Conservation (phyloP, 2,888 invertebrate species). For the Muscina levida region DNA sequence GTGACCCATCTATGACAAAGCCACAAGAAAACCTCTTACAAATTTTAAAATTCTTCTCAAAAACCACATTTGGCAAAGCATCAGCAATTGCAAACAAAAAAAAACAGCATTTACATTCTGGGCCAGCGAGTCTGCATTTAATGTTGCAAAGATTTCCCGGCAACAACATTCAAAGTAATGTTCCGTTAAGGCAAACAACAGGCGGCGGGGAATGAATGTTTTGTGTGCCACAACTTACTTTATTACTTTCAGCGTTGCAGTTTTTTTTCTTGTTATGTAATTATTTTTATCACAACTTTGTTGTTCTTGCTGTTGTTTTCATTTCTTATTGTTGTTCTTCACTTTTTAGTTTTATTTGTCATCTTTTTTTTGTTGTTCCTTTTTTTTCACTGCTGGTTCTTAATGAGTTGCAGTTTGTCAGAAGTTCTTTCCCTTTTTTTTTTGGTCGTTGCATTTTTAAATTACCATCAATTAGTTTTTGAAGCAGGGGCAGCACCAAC, state of each 20-base stretch:
- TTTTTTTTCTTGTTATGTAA: not conserved
- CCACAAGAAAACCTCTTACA: too few relatives aligned
- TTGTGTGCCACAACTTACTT: slow-evolving; percentile 1
- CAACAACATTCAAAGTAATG: not conserved
- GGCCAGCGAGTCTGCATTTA: not conserved
- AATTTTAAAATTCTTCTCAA: too few relatives aligned
- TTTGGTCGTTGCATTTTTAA: slow-evolving; percentile 29
- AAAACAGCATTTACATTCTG: slow-evolving; percentile 13
- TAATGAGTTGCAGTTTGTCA: slow-evolving; percentile 56
- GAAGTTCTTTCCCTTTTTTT: slow-evolving; percentile 34
- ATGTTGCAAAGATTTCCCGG: not conserved
- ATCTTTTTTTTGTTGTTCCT: not conserved
- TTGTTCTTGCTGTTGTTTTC: slow-evolving; percentile 8
- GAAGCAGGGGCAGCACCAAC: slow-evolving; percentile 14
- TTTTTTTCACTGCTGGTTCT: slow-evolving; percentile 17
- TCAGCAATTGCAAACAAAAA: too few relatives aligned
- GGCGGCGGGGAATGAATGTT: too few relatives aligned
- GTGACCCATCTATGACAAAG: too few relatives aligned
- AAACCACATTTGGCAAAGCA: too few relatives aligned
- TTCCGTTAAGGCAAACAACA: not conserved
- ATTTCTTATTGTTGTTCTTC: slow-evolving; percentile 19
- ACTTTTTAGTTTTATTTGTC: slow-evolving; percentile 18
- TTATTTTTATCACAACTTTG: slow-evolving; percentile 10
- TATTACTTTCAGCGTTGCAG: not conserved
- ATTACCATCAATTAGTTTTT: slow-evolving; percentile 48